Percentiles rank a stretch among this genome's conserved stretches.
Conservation (phyloP, 2,888 invertebrate species). For the Spatulosminthurus flaviceps region DNA sequence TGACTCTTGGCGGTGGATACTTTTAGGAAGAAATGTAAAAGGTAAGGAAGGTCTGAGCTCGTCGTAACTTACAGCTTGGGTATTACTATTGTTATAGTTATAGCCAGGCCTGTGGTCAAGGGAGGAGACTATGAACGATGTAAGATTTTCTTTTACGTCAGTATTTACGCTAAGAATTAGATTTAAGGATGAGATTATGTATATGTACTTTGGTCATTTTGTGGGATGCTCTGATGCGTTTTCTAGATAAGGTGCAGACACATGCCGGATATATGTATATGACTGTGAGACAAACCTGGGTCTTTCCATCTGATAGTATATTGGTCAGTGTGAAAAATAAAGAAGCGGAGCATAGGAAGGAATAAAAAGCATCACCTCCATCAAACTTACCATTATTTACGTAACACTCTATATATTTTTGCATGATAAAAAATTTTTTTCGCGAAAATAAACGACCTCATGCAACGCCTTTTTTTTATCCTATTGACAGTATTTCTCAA, state of each 20-base stretch:
- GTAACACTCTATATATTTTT: constrained; percentile 39
- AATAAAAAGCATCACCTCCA: neutral
- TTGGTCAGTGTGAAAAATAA: constrained; percentile 34
- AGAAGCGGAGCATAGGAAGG: constrained; percentile 14
- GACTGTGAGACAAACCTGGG: too few species aligned
- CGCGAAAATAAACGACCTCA: too few species aligned
- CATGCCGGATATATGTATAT: constrained; percentile 3
- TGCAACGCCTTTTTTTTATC: neutral
- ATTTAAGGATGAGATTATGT: neutral
- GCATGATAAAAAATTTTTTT: neutral
- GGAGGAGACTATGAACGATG: neutral
- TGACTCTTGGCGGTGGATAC: too few species aligned
- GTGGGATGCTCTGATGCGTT: neutral
- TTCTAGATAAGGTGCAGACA: neutral
- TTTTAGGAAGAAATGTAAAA: too few species aligned
- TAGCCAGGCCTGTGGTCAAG: too few species aligned
- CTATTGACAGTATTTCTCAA: neutral
- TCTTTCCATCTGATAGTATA: neutral
- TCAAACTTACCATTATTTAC: neutral
- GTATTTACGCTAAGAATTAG: too few species aligned
- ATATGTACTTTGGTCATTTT: neutral
- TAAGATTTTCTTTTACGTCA: neutral
- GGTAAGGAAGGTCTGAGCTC: too few species aligned
- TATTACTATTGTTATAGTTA: too few species aligned
- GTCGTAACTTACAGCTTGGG: too few species aligned